Percentiles rank a stretch among this genome's conserved stretches.
Evolutionary conservation across 2,113 vertebrate species (phyloP).

Genomic region (Ochotona princeps): DNA sequence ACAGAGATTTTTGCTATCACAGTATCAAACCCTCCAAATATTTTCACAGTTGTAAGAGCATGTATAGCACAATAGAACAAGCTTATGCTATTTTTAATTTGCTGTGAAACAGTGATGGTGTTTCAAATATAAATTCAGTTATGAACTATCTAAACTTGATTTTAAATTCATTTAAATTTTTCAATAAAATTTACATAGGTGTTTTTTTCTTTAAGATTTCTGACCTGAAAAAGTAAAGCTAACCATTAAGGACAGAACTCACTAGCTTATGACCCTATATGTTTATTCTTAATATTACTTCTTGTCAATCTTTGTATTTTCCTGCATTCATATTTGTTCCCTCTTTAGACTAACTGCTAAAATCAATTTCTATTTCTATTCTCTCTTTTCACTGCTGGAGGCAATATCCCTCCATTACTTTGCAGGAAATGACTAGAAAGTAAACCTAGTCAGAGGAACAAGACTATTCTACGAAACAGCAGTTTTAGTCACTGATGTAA

Average conservation of each 20-base stretch:
- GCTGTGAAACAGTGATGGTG: background rate
- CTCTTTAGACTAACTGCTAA: background rate
- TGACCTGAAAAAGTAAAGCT: constrained; percentile 14
- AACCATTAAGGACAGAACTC: background rate
- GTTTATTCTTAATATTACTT: constrained; percentile 20
- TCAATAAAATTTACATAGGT: background rate
- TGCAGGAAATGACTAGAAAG: constrained; percentile 66
- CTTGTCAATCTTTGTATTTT: background rate
- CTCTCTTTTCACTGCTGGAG: constrained; percentile 86
- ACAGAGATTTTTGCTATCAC: constrained; percentile 23
- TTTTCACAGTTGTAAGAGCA: background rate
- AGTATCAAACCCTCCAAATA: background rate
- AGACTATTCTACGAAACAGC: constrained; percentile 67
- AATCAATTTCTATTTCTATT: constrained; percentile 68
- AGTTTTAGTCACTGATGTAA: constrained; percentile 40
- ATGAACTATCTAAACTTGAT: background rate
- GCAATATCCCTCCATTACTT: constrained; percentile 86
- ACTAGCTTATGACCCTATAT: background rate
- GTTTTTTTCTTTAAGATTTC: background rate
- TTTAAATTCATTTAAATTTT: background rate
- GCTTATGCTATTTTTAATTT: constrained; percentile 16
- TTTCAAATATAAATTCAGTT: background rate
- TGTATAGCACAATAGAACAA: background rate
- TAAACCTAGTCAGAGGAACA: background rate
- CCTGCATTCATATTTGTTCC: background rate